Base-by-base conservation (phyloP, 2,888 invertebrate genomes). In the Amitus sp. region DNA sequence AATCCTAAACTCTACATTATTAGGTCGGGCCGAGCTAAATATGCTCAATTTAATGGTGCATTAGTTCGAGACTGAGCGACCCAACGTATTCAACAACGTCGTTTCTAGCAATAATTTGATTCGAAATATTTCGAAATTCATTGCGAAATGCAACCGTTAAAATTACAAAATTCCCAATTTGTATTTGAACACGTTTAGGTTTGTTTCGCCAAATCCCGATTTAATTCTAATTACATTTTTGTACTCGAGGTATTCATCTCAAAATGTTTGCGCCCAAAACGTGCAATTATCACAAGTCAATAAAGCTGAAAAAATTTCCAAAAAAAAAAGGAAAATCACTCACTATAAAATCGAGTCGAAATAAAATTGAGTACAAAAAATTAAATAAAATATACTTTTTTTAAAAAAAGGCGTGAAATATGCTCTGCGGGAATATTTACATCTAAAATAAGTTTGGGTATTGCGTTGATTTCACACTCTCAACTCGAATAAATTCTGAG, bases 161-260 rank as follows among this genome's bases (percentile, higher is more conserved):
- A n/a, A n/a, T n/a, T n/a, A 30, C 30, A 30, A 30, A 30, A 30
- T 30, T 30, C n/a, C n/a, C n/a, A n/a, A n/a, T n/a, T 30, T 30
- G 30, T 30, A 10, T 30, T 30, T n/a, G 30, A 30, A 30, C 10
- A 37, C 37, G 15, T 3, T 37, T 37, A 7, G 7, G 17, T 17
- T 37, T 17, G 19, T 40, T 18, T 40, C n/a, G 18, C 12, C 12
- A 18, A 40, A n/a, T 18, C 19, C 40, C 50, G 57, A 47, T 57
- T 62, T 62, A 57, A 57, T 58, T 57, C 62, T 62, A 62, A 52
- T 62, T 33, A 34, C 57, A 56, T 57, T 53, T 62, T 62, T 62
- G 62, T 62, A 62, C 62, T 62, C 53, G 57, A 62, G 62, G 62
- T 37, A 62, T 62, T 57, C 62, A 53, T 62, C 57, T 62, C 40